Percentiles rank a stretch among this genome's conserved stretches.
These are phyloP conservation scores for Chironomus riparius DNA, from an alignment of 2,888 invertebrate species.

Conservation along the genomic window DNA sequence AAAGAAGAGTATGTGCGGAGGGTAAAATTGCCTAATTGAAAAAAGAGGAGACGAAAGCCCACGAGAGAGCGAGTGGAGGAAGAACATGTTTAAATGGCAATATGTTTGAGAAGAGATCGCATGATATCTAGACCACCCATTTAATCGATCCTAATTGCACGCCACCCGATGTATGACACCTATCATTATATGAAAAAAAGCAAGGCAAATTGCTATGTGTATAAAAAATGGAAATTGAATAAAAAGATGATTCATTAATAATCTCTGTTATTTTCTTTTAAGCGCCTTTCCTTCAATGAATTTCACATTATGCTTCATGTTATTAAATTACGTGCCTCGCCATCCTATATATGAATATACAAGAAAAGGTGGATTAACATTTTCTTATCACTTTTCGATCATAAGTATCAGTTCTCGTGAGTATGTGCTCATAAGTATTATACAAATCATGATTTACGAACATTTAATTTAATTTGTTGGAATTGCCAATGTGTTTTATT, in stretches of 20 bases:
- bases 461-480: slow-evolving; percentile 21
- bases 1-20: no score
- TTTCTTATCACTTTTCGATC: slow-evolving; percentile 18
- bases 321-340: not conserved
- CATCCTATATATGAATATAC: not conserved
- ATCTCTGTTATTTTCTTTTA: not conserved
- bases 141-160: slow-evolving; percentile 25
- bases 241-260: slow-evolving; percentile 5
- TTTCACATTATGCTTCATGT: not conserved
- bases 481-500: not conserved
- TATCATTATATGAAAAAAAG: slow-evolving; percentile 5
- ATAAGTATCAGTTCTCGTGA: not conserved
- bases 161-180: slow-evolving; percentile 25
- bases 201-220: not conserved
- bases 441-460: slow-evolving; percentile 15
- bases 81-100: not conserved
- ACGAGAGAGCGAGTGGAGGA: not conserved
- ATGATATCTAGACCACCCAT: slow-evolving; percentile 26
- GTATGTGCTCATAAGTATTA: not conserved
- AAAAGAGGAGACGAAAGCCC: not conserved
- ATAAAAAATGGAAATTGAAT: not conserved
- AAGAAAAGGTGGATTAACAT: not conserved
- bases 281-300: not conserved
- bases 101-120: not conserved
- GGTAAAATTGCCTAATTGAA: slow-evolving; percentile 9